Conservation (phyloP, 35 echinoderm and acorn worm species). For the Hemicentrotus pulcherrimus region DNA sequence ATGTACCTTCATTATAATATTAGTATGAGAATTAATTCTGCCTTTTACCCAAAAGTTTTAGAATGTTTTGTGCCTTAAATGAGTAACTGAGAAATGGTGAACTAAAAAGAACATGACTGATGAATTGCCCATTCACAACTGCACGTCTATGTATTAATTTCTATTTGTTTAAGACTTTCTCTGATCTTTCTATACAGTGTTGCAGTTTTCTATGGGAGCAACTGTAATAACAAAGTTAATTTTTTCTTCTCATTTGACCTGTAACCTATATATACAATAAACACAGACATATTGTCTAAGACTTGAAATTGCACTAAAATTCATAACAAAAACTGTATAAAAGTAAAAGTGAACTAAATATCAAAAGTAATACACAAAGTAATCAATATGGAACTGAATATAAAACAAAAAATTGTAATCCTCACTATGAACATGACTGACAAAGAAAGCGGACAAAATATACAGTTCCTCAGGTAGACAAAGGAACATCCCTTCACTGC, state of each 20-base stretch:
- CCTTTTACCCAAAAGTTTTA: no score
- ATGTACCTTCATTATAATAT: no score
- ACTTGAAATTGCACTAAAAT: slow-evolving; percentile 5
- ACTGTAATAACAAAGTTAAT: background rate
- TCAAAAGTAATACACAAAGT: background rate
- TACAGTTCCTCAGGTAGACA: no score
- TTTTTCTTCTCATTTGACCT: background rate
- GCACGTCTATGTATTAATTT: background rate
- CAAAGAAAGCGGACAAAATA: no score
- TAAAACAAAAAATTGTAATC: background rate
- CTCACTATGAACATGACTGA: no score
- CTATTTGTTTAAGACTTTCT: background rate
- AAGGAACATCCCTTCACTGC: no score
- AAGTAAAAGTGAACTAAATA: background rate
- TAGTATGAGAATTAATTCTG: no score
- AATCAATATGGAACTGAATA: background rate
- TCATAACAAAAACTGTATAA: background rate
- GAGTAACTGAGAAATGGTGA: background rate
- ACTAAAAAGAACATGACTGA: background rate
- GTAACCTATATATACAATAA: background rate
- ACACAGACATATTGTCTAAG: background rate
- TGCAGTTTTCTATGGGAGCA: background rate
- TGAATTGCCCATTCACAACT: background rate
- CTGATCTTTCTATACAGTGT: background rate
- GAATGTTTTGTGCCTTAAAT: no score